phyloP scores from a whole-genome alignment of 2,113 vertebrate species.

The Limnothrissa miodon region DNA sequence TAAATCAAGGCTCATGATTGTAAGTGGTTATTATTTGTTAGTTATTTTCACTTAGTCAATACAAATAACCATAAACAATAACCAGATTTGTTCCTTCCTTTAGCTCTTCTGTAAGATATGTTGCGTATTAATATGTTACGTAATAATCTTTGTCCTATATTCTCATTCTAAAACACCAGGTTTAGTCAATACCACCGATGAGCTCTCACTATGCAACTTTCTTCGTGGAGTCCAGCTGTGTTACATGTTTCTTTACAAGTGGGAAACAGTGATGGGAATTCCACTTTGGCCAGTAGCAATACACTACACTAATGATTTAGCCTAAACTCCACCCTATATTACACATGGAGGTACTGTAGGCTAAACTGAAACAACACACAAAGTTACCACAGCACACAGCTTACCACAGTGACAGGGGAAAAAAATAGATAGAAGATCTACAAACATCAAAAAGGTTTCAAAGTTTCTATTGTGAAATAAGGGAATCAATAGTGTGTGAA shows the following conservation, averaged over 20 bases:
- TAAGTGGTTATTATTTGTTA: background rate
- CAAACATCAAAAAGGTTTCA: conserved; percentile 38
- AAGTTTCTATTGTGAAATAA: conserved; percentile 36
- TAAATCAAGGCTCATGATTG: too few species aligned
- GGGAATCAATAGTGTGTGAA: conserved; percentile 33
- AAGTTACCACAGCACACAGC: conserved; percentile 2
- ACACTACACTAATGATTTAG: background rate
- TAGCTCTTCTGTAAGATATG: background rate
- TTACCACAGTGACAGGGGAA: background rate
- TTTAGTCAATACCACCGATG: background rate
- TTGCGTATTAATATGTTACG: background rate
- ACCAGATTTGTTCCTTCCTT: too few species aligned
- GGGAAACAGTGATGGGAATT: background rate
- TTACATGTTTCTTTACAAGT: background rate
- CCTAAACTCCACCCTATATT: background rate
- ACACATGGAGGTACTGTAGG: background rate
- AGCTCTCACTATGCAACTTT: too few species aligned
- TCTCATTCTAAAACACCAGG: background rate
- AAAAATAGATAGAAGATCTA: conserved; percentile 14
- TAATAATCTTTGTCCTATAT: too few species aligned
- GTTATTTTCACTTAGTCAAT: background rate
- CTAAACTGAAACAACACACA: background rate
- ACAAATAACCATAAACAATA: background rate
- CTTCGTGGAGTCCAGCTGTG: background rate
- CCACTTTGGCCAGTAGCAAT: background rate